Evolutionary conservation across 2,113 vertebrate genomes (phyloP).

Genomic region (Pterocles orientalis): DNA sequence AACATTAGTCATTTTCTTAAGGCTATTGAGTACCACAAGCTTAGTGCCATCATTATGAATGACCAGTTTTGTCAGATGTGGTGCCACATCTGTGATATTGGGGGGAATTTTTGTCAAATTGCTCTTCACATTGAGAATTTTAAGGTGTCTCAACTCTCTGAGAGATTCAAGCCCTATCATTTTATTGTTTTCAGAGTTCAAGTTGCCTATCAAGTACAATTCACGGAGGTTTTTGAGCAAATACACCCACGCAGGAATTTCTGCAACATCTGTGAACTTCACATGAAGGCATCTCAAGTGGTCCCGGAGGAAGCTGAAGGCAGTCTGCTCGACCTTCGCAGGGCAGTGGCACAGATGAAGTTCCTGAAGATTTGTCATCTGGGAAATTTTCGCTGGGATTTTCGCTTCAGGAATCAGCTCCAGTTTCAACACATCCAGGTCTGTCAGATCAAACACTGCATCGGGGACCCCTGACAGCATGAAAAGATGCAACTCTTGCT

Average conservation of each 20-base stretch:
- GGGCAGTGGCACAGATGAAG: constrained; percentile 97
- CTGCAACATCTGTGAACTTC: constrained; percentile 97
- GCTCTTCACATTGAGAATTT: constrained; percentile 94
- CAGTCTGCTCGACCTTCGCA: constrained; percentile 95
- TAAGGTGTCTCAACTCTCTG: constrained; percentile 92
- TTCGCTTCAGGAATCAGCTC: constrained; percentile 96
- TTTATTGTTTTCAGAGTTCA: constrained; percentile 99
- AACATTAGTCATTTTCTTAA: constrained; percentile 99
- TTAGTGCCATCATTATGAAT: constrained; percentile 98
- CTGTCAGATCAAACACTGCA: constrained; percentile 93
- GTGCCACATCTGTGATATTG: constrained; percentile 95
- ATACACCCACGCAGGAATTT: constrained; percentile 97
- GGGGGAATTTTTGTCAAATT: constrained; percentile 98
- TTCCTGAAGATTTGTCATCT: constrained; percentile 96
- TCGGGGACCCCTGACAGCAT: constrained; percentile 96
- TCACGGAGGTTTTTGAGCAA: constrained; percentile 92
- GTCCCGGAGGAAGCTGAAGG: constrained; percentile 96
- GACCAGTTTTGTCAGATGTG: constrained; percentile 91
- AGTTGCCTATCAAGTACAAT: constrained; percentile 92
- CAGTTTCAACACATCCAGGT: constrained; percentile 93
- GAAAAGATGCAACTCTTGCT: constrained; percentile 92
- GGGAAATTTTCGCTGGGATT: constrained; percentile 95
- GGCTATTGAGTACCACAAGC: constrained; percentile 93
- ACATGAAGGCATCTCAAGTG: constrained; percentile 97
- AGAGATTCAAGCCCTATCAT: constrained; percentile 98